phyloP scores from a whole-genome alignment of 2,888 invertebrate genomes.

The Apomyelois bistriatella region DNA sequence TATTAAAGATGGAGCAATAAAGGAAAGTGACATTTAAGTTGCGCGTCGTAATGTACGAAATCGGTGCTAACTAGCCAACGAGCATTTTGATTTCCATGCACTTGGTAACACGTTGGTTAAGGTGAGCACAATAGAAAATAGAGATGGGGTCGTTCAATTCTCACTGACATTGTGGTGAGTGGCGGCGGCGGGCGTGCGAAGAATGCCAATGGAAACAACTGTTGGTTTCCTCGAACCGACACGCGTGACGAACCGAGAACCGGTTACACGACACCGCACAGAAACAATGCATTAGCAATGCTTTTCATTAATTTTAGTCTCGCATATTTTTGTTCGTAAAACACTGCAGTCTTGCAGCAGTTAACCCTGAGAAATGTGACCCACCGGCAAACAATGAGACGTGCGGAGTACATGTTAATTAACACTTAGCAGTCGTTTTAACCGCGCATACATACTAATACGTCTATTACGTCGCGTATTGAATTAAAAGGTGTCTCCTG shows the following conservation, averaged over 20 bases:
- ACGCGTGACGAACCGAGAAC: slow-evolving; percentile 65
- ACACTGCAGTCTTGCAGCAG: slow-evolving; percentile 28
- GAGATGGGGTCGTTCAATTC: slow-evolving; percentile 44
- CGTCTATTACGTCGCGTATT: slow-evolving; percentile 31
- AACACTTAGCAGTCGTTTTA: slow-evolving; percentile 25
- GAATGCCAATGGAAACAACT: slow-evolving; percentile 71
- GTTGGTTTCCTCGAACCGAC: slow-evolving; percentile 69
- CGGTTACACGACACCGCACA: slow-evolving; percentile 66
- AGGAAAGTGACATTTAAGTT: slow-evolving; percentile 43
- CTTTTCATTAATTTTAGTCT: slow-evolving; percentile 59
- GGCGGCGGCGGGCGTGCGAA: slow-evolving; percentile 54
- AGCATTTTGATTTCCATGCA: slow-evolving; percentile 39
- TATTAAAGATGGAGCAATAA: slow-evolving; percentile 41
- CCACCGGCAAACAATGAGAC: slow-evolving; percentile 26
- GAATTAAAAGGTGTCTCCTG: slow-evolving; percentile 35
- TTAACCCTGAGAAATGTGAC: slow-evolving; percentile 33
- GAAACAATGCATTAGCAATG: slow-evolving; percentile 64
- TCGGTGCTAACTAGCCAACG: slow-evolving; percentile 38
- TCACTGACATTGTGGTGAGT: slow-evolving; percentile 46
- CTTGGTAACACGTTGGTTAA: slow-evolving; percentile 37
- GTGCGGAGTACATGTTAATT: slow-evolving; percentile 36
- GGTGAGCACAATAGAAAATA: slow-evolving; percentile 46
- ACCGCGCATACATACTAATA: slow-evolving; percentile 20
- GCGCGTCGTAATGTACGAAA: slow-evolving; percentile 34
- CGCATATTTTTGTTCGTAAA: slow-evolving; percentile 45